phyloP scores from a whole-genome alignment of 2,888 invertebrate genomes.

The Ethmia dodecea region DNA sequence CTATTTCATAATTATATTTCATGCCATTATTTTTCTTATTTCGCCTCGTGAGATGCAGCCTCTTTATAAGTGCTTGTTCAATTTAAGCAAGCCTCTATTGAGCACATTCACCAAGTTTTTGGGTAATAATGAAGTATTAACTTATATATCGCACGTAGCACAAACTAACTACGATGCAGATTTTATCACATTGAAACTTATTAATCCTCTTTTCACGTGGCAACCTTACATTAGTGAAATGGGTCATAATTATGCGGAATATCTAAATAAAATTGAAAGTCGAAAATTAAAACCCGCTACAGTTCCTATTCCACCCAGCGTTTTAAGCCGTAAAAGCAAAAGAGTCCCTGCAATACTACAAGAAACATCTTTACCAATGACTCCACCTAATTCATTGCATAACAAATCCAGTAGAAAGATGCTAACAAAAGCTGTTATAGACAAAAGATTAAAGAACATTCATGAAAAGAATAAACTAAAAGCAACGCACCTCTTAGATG shows the following conservation, averaged over 20 bases:
- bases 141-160: slow-evolving; percentile 61
- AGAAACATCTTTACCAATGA: slow-evolving; percentile 25
- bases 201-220: slow-evolving; percentile 65
- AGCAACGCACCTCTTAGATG: slow-evolving; percentile 42
- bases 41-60: slow-evolving; percentile 39
- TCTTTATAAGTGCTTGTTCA: slow-evolving; percentile 61
- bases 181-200: slow-evolving; percentile 68
- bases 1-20: slow-evolving; percentile 50
- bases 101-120: slow-evolving; percentile 56
- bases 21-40: slow-evolving; percentile 52
- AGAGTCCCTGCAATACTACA: not conserved
- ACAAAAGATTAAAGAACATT: slow-evolving; percentile 45
- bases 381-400: slow-evolving; percentile 44
- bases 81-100: slow-evolving; percentile 54
- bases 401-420: slow-evolving; percentile 35
- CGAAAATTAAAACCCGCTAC: slow-evolving; percentile 49
- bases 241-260: slow-evolving; percentile 49
- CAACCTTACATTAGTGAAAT: slow-evolving; percentile 64
- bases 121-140: slow-evolving; percentile 58
- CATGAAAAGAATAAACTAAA: slow-evolving; percentile 55
- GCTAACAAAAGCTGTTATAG: slow-evolving; percentile 53
- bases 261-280: slow-evolving; percentile 43
- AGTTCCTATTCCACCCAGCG: slow-evolving; percentile 48
- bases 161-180: slow-evolving; percentile 65
- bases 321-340: slow-evolving; percentile 40